These are phyloP conservation scores for Gobiocypris rarus DNA, from an alignment of 2,113 vertebrate genomes.

Conservation along the genomic window DNA sequence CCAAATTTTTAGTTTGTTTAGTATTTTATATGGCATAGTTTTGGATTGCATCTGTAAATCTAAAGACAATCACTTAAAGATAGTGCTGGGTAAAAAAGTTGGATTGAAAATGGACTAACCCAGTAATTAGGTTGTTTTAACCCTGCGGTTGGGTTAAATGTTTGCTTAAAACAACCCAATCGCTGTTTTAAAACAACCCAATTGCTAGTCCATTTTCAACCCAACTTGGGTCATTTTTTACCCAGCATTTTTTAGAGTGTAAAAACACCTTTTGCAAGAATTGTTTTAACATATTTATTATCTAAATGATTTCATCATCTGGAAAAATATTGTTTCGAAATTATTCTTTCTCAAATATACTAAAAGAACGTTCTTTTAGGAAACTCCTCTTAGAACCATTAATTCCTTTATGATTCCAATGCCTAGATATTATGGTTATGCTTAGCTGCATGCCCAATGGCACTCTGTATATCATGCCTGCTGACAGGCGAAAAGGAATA, in stretches of 20 bases:
- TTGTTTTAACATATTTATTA: neutral
- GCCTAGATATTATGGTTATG: neutral
- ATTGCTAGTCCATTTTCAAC: no score
- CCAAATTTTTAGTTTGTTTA: no score
- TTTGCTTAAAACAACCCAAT: no score
- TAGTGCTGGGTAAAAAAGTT: no score
- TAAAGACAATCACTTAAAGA: neutral
- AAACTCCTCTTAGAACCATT: neutral
- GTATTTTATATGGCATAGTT: no score
- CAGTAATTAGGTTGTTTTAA: no score
- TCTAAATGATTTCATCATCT: neutral
- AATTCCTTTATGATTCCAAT: neutral
- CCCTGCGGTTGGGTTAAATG: no score
- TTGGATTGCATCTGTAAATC: neutral
- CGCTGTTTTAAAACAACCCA: no score
- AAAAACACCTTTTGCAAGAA: neutral
- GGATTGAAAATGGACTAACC: no score
- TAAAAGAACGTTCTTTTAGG: neutral
- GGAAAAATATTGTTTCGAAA: neutral
- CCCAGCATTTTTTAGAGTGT: no score
- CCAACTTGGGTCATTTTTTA: no score
- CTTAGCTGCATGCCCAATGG: constrained; percentile 7
- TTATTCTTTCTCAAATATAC: neutral
- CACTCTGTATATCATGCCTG: constrained; percentile 2
- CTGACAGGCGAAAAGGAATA: neutral